Percentiles rank a stretch among this genome's conserved stretches.
Evolutionary conservation across 1,140 invertebrate genomes (phyloP).

Genomic region (Sinonovacula constricta): DNA sequence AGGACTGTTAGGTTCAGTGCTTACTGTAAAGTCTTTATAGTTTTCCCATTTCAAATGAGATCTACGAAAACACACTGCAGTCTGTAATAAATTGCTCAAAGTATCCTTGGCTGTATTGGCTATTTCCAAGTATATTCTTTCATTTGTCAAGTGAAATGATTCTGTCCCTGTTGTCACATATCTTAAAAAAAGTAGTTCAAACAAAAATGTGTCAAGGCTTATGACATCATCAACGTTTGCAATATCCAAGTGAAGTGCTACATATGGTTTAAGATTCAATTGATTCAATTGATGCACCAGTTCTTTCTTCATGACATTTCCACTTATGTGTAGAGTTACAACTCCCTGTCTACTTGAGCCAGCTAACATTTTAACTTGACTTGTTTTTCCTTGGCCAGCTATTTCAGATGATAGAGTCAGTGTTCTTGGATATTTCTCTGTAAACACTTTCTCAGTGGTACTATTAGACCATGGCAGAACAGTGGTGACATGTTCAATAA

Average conservation of each 20-base stretch:
- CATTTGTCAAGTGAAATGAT: slow-evolving; percentile 5
- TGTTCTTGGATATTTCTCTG: slow-evolving; percentile 27
- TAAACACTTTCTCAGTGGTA: slow-evolving; percentile 11
- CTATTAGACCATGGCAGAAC: slow-evolving; percentile 13
- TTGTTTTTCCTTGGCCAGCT: slow-evolving; percentile 56
- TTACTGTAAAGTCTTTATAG: slow-evolving; percentile 36
- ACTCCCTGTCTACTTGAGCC: background rate
- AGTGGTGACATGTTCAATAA: background rate
- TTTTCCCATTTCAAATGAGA: slow-evolving; percentile 47
- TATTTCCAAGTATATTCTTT: slow-evolving; percentile 54
- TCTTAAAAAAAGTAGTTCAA: slow-evolving; percentile 54
- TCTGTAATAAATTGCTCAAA: slow-evolving; percentile 50
- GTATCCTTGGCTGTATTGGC: slow-evolving; percentile 54
- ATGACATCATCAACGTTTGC: slow-evolving; percentile 33
- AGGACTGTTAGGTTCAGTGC: slow-evolving; percentile 57
- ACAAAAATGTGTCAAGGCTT: slow-evolving; percentile 54
- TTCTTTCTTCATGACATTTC: slow-evolving; percentile 10
- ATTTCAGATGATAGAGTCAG: slow-evolving; percentile 49
- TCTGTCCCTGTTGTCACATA: slow-evolving; percentile 39
- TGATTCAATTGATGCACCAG: slow-evolving; percentile 28
- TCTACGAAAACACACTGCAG: slow-evolving; percentile 48
- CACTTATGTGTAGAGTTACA: slow-evolving; percentile 53
- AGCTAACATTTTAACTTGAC: slow-evolving; percentile 24
- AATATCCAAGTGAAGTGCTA: slow-evolving; percentile 57
- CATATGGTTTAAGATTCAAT: slow-evolving; percentile 12